phyloP scores from a whole-genome alignment of 2,888 invertebrate species.

The Conus canariensis region DNA sequence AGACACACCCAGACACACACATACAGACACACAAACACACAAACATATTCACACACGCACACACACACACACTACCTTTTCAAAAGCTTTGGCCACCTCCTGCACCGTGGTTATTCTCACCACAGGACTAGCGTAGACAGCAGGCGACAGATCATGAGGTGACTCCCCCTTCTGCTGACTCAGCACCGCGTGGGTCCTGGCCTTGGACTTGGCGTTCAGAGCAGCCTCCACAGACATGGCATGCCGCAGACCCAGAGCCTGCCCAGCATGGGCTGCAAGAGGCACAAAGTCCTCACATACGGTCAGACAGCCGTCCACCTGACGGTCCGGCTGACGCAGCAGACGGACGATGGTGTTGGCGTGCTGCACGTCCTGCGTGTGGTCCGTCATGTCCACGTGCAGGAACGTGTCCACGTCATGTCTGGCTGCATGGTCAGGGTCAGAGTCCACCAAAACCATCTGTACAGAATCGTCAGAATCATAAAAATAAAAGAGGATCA shows the following conservation, averaged over 20 bases:
- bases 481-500: too few species aligned
- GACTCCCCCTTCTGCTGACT: slow-evolving; percentile 50
- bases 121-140: slow-evolving; percentile 54
- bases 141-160: slow-evolving; percentile 60
- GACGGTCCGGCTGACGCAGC: slow-evolving; percentile 15
- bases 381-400: slow-evolving; percentile 58
- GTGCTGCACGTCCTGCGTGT: slow-evolving; percentile 54
- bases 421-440: slow-evolving; percentile 49
- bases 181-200: slow-evolving; percentile 54
- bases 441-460: slow-evolving; percentile 61
- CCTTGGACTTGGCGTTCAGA: slow-evolving; percentile 60
- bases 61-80: slow-evolving; percentile 37
- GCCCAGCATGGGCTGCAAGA: slow-evolving; percentile 58
- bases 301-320: slow-evolving; percentile 61
- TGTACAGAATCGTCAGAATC: slow-evolving; percentile 35
- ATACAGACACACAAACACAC: too few species aligned
- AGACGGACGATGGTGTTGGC: slow-evolving; percentile 55
- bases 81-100: slow-evolving; percentile 48
- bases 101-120: slow-evolving; percentile 42
- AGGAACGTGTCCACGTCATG: slow-evolving; percentile 53
- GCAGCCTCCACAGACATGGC: slow-evolving; percentile 50
- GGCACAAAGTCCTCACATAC: slow-evolving; percentile 69
- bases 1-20: too few species aligned
- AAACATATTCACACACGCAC: too few species aligned
- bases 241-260: slow-evolving; percentile 50